These are phyloP conservation scores for Nemopilema nomurai DNA, from an alignment of 30 jellyfish, hydroid and myxozoan genomes.

Conservation along the genomic window DNA sequence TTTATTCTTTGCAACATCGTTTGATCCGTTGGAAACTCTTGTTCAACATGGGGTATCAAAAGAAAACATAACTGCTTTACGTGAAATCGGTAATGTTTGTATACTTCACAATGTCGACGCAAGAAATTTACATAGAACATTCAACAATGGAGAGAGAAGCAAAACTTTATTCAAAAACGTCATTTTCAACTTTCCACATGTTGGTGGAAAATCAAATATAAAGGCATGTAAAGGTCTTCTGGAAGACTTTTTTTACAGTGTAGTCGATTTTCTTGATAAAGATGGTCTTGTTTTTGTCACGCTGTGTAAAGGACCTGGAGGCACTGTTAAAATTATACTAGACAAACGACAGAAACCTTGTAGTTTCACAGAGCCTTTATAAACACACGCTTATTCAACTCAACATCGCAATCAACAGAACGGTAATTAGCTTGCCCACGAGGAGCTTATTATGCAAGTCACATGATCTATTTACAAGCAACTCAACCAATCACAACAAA, in stretches of 20 bases:
- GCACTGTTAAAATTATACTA: no score
- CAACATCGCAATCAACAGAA: no score
- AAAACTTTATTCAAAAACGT: slow-evolving; percentile 56
- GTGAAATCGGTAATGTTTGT: slow-evolving; percentile 7
- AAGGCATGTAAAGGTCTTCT: slow-evolving; percentile 71
- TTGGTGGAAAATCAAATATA: slow-evolving; percentile 92
- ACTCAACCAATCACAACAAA: no score
- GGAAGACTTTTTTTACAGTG: slow-evolving; percentile 68
- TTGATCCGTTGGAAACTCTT: slow-evolving; percentile 64
- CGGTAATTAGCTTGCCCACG: no score
- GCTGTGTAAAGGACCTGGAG: slow-evolving; percentile 96
- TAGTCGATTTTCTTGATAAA: slow-evolving; percentile 31
- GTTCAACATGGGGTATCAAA: slow-evolving; percentile 30
- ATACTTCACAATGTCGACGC: slow-evolving; percentile 89
- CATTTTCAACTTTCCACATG: slow-evolving; percentile 97
- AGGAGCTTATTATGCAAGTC: no score
- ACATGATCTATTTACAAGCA: no score
- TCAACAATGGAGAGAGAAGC: slow-evolving; percentile 30
- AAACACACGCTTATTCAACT: no score
- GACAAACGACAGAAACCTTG: no score
- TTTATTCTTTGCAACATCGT: slow-evolving; percentile 70
- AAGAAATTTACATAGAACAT: slow-evolving; percentile 40
- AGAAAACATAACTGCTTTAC: slow-evolving; percentile 44
- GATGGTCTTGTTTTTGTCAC: slow-evolving; percentile 65
- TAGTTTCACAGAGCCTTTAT: no score